A percentile compares a stretch with the other conserved stretches of the same genome.
Conservation (phyloP, 1,140 invertebrate genomes). For the Cydia strobilella region DNA sequence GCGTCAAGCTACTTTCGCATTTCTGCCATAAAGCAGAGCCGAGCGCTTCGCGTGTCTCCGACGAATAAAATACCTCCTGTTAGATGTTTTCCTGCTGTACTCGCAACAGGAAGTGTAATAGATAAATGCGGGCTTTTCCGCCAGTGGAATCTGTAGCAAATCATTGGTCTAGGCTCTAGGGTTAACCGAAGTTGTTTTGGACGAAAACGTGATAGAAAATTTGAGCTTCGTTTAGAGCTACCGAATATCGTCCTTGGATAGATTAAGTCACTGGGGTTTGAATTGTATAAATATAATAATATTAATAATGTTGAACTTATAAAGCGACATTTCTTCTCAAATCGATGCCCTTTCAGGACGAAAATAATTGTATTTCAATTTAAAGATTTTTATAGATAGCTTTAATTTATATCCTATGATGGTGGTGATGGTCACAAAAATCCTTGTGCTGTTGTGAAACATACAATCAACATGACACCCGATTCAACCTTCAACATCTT, state of each 20-base stretch:
- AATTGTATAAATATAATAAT: no score
- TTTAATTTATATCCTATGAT: no score
- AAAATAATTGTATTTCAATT: no score
- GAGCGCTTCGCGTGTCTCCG: constrained; percentile 12
- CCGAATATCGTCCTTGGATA: neutral
- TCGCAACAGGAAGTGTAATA: constrained; percentile 26
- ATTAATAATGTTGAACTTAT: no score
- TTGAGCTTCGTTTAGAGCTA: neutral
- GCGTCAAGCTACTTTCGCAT: constrained; percentile 12
- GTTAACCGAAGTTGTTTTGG: neutral
- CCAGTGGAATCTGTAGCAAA: constrained; percentile 19
- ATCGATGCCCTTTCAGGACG: no score
- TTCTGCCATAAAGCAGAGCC: constrained; percentile 5
- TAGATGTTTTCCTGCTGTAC: constrained; percentile 23
- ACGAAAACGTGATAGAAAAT: neutral
- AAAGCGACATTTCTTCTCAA: no score
- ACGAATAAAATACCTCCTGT: constrained; percentile 23
- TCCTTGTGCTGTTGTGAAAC: no score
- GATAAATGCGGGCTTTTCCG: constrained; percentile 30
- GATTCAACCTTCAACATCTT: no score
- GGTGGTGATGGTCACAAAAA: no score
- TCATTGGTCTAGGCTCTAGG: constrained; percentile 12
- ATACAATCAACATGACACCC: no score
- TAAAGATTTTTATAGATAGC: no score
- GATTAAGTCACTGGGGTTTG: neutral